phyloP scores from a whole-genome alignment of 2,888 invertebrate species.

The Lampropteryx suffumata region DNA sequence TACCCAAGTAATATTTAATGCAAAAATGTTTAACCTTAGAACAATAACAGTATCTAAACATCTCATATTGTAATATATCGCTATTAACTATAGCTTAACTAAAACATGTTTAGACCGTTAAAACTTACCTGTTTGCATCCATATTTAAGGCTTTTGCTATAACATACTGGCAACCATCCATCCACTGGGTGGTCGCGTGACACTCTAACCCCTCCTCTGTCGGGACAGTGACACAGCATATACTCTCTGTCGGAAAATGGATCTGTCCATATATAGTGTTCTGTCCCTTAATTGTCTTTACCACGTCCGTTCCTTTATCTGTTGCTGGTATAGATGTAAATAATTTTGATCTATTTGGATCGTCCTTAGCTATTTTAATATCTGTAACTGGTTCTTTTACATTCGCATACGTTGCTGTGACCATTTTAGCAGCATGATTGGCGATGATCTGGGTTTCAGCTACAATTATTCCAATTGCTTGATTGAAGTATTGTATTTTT shows the following conservation, averaged over 20 bases:
- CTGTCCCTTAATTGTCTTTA: constrained; percentile 73
- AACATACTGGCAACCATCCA: constrained; percentile 81
- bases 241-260: constrained; percentile 89
- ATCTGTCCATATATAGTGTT: constrained; percentile 84
- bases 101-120: too few species aligned
- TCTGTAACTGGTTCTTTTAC: constrained; percentile 54
- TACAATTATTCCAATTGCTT: constrained; percentile 75
- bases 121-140: constrained; percentile 81
- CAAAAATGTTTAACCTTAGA: too few species aligned
- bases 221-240: constrained; percentile 84
- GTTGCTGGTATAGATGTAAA: constrained; percentile 38
- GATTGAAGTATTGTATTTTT: constrained; percentile 53
- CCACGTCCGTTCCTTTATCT: constrained; percentile 61
- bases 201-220: constrained; percentile 87
- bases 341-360: constrained; percentile 42
- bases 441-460: constrained; percentile 82
- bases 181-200: constrained; percentile 83
- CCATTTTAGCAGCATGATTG: constrained; percentile 78
- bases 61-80: too few species aligned
- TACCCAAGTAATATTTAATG: too few species aligned
- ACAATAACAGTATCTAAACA: too few species aligned
- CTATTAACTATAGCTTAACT: too few species aligned
- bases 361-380: constrained; percentile 44
- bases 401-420: constrained; percentile 79
- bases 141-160: constrained; percentile 79